Evolutionary conservation across 2,113 vertebrate genomes (phyloP).

Genomic region (Mormyrus iriodes): DNA sequence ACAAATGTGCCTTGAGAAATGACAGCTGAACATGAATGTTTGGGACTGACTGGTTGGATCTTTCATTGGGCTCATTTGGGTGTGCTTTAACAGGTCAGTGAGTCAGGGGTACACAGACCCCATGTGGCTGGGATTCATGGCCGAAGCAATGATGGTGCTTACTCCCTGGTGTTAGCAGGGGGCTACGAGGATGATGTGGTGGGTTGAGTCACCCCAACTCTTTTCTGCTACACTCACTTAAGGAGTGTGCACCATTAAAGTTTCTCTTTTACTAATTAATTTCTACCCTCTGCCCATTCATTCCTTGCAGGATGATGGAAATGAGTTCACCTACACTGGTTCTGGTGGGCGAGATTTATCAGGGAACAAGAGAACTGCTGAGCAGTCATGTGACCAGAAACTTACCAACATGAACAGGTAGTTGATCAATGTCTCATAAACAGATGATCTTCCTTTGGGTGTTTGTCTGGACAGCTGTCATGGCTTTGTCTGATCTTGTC

Average conservation of each 20-base stretch:
- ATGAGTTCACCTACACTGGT: conserved; percentile 93
- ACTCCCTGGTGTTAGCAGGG: conserved; percentile 87
- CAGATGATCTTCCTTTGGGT: neutral
- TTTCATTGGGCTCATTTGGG: neutral
- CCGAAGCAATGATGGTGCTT: conserved; percentile 89
- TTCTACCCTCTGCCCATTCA: neutral
- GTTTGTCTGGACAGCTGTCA: neutral
- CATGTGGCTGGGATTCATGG: conserved; percentile 94
- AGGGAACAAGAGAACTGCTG: conserved; percentile 92
- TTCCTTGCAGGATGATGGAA: conserved; percentile 78
- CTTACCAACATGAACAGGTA: conserved; percentile 98
- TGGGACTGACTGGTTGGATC: neutral
- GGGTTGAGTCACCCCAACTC: neutral
- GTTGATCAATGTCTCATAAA: neutral
- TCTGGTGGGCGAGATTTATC: conserved; percentile 92
- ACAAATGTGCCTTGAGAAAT: neutral
- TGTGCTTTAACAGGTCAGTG: conserved; percentile 73
- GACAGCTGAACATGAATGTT: neutral
- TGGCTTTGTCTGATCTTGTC: neutral
- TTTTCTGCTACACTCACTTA: neutral
- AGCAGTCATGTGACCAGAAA: conserved; percentile 96
- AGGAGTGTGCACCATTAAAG: neutral
- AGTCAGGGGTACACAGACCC: conserved; percentile 86
- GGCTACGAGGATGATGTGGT: conserved; percentile 96
- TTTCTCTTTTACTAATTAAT: neutral